Base-by-base conservation (phyloP, 2,888 invertebrate species). In the Torymus texanus region DNA sequence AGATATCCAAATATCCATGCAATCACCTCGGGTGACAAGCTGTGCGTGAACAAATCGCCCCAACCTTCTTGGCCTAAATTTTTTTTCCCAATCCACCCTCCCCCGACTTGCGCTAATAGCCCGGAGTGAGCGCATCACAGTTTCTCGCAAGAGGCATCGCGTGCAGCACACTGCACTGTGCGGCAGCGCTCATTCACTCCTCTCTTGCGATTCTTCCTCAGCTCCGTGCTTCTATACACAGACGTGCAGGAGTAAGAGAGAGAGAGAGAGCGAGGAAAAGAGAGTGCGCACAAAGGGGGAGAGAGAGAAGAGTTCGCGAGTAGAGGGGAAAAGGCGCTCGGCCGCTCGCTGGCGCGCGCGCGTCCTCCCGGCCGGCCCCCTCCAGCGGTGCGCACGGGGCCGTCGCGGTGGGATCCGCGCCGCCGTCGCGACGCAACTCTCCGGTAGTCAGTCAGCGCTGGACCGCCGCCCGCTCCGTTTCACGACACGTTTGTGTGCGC, bases 371-470 rank as follows among this genome's bases (percentile, higher is more conserved):
- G 72, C 73, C 67, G 71, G 59, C 72, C 67, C 41, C 51, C 76
- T 50, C 63, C 53, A 59, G 81, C 78, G 63, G 77, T 72, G 79
- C 59, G 65, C 63, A 29, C 41, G 18, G 21, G n/a, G 18, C 50
- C 16, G 58, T 41, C 41, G 41, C 41, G 50, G 70, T 59, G 72
- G 16, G n/a, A 74, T 80, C 77, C 80, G 79, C 83, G 82, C 86
- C 85, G 86, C 85, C 86, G 87, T 87, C 87, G 88, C 87, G 87
- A 88, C 89, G 88, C 86, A 86, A 87, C 87, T 87, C 87, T 72
- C 68, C 63, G 85, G 88, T 87, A 90, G 87, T 90, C 90, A 90
- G 90, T 90, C 89, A 90, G 90, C 89, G 90, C 88, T 89, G 90
- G 88, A 90, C 90, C 89, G 90, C 89, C 90, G 89, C 88, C 89